phyloP scores from a whole-genome alignment of 1,140 invertebrate genomes.

The Caerostris darwini region DNA sequence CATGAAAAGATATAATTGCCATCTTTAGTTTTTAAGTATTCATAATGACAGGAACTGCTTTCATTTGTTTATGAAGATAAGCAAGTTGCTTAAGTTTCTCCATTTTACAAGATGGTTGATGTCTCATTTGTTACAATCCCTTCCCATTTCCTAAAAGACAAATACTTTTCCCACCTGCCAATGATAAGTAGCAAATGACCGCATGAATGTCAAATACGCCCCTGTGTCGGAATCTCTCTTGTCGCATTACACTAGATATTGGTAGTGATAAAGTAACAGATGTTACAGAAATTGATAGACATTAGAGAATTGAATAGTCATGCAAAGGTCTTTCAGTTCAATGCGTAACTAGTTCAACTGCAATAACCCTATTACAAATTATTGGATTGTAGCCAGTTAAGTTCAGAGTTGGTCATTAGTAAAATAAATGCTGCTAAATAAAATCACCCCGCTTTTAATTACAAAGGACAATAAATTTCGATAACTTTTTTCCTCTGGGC shows the following conservation, averaged over 20 bases:
- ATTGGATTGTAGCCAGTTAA: too few relatives aligned
- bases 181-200: neutral
- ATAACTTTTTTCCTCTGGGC: too few relatives aligned
- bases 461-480: too few relatives aligned
- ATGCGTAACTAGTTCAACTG: neutral
- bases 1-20: too few relatives aligned
- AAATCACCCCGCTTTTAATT: too few relatives aligned
- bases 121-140: neutral
- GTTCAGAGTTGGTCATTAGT: too few relatives aligned
- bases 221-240: neutral
- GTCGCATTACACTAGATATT: neutral
- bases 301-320: neutral
- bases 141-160: neutral
- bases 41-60: neutral
- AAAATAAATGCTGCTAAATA: too few relatives aligned
- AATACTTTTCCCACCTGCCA: slow-evolving; percentile 19
- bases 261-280: slow-evolving; percentile 12
- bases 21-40: neutral
- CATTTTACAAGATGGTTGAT: neutral
- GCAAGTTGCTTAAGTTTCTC: neutral
- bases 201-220: neutral
- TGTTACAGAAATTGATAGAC: neutral
- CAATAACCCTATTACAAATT: too few relatives aligned
- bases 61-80: neutral
- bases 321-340: neutral